phyloP scores from a whole-genome alignment of 2,888 invertebrate species.

The Argyresthia albistria region DNA sequence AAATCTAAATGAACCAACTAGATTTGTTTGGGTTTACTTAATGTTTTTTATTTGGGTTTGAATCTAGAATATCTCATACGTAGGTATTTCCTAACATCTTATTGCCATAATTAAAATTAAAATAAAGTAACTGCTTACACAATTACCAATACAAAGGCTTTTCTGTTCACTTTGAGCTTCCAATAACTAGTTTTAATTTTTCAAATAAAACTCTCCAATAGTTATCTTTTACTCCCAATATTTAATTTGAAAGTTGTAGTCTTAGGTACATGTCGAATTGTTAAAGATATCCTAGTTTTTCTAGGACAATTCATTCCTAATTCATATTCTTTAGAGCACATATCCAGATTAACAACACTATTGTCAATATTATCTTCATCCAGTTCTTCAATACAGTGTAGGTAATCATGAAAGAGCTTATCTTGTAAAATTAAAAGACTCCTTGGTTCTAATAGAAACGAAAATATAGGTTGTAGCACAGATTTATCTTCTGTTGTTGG shows the following conservation, averaged over 20 bases:
- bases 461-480: conserved; percentile 66
- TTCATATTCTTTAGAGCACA: conserved; percentile 70
- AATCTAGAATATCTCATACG: neutral
- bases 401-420: conserved; percentile 84
- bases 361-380: conserved; percentile 75
- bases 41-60: neutral
- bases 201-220: neutral
- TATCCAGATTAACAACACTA: conserved; percentile 75
- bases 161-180: neutral
- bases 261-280: conserved; percentile 94
- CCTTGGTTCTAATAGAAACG: conserved; percentile 87
- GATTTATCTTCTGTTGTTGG: conserved; percentile 43
- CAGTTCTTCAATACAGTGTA: conserved; percentile 89
- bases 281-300: conserved; percentile 86
- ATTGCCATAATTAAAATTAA: no score
- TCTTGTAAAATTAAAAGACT: conserved; percentile 91
- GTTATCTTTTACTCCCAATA: conserved; percentile 38
- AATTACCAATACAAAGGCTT: neutral
- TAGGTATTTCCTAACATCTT: neutral
- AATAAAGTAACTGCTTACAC: neutral
- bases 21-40: neutral
- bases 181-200: neutral
- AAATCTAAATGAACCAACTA: conserved; percentile 4
- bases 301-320: conserved; percentile 73
- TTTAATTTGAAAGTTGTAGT: conserved; percentile 82